Conservation (phyloP, 2,888 invertebrate species). For the Tanaodytes sp. region DNA sequence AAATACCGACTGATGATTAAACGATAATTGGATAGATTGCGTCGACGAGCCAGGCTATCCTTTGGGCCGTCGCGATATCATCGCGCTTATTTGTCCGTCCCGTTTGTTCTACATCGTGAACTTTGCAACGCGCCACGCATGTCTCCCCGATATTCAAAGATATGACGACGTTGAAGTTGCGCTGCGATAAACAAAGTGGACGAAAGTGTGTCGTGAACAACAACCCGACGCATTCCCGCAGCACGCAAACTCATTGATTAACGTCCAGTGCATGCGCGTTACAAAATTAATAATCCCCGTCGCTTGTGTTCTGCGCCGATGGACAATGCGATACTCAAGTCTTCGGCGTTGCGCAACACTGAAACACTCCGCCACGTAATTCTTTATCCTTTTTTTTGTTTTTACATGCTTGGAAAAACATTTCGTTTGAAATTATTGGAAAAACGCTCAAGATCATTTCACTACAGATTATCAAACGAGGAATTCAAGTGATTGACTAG, state of each 20-base stretch:
- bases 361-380: too few relatives aligned
- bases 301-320: background rate
- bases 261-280: conserved; percentile 12
- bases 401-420: too few relatives aligned
- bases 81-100: conserved; percentile 67
- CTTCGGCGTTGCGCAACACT: too few relatives aligned
- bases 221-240: conserved; percentile 15
- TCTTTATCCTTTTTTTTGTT: too few relatives aligned
- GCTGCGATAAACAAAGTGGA: conserved; percentile 18
- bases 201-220: conserved; percentile 39
- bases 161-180: conserved; percentile 33
- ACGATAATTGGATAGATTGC: conserved; percentile 72
- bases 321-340: too few relatives aligned
- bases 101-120: conserved; percentile 61
- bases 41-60: conserved; percentile 65
- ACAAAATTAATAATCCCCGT: conserved; percentile 25
- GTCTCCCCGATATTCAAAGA: conserved; percentile 39
- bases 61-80: conserved; percentile 66
- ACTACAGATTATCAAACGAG: too few relatives aligned
- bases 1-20: conserved; percentile 63
- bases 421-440: too few relatives aligned
- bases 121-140: conserved; percentile 21
- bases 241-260: conserved; percentile 31
- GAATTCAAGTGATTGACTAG: too few relatives aligned
- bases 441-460: too few relatives aligned